Percentiles rank a stretch among this genome's conserved stretches.
Evolutionary conservation across 2,888 invertebrate species (phyloP).

Genomic region (Drosophila mimica): DNA sequence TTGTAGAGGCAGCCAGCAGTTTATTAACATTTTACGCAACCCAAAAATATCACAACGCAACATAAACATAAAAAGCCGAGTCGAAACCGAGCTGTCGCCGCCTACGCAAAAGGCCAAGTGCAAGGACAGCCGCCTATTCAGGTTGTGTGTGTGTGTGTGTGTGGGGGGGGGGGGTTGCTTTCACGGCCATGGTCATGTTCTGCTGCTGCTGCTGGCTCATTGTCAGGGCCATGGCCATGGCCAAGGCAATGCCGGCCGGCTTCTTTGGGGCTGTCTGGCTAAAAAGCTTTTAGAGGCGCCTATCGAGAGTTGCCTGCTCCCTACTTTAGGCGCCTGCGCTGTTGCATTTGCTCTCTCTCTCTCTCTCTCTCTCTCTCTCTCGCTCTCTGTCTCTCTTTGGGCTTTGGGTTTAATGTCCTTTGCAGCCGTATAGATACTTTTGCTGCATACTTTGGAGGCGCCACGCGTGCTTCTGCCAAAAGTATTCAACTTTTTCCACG

Average conservation of each 20-base stretch:
- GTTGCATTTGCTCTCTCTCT: slow-evolving; percentile 13
- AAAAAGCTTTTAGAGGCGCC: slow-evolving; percentile 55
- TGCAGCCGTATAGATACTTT: slow-evolving; percentile 74
- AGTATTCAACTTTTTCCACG: slow-evolving; percentile 47
- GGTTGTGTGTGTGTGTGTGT: neutral
- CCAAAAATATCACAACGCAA: slow-evolving; percentile 57
- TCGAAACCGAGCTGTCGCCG: slow-evolving; percentile 24
- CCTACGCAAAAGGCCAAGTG: slow-evolving; percentile 79
- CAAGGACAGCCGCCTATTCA: slow-evolving; percentile 63
- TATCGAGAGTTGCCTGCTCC: slow-evolving; percentile 46
- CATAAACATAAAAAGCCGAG: slow-evolving; percentile 52
- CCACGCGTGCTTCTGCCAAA: slow-evolving; percentile 32
- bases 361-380: slow-evolving; percentile 18
- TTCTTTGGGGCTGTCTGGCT: slow-evolving; percentile 21
- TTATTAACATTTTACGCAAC: slow-evolving; percentile 79
- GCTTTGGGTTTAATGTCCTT: slow-evolving; percentile 82
- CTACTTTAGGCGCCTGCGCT: slow-evolving; percentile 19
- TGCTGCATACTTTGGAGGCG: slow-evolving; percentile 52
- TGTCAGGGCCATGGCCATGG: slow-evolving; percentile 80
- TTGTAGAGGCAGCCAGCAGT: slow-evolving; percentile 38
- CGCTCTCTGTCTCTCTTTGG: slow-evolving; percentile 8
- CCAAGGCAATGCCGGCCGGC: slow-evolving; percentile 61
- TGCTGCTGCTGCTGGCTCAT: slow-evolving; percentile 41
- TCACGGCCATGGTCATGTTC: slow-evolving; percentile 75
- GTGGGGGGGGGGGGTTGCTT: slow-evolving; percentile 8